phyloP scores from a whole-genome alignment of 1,140 invertebrate species.

The Saxidomus purpurata region DNA sequence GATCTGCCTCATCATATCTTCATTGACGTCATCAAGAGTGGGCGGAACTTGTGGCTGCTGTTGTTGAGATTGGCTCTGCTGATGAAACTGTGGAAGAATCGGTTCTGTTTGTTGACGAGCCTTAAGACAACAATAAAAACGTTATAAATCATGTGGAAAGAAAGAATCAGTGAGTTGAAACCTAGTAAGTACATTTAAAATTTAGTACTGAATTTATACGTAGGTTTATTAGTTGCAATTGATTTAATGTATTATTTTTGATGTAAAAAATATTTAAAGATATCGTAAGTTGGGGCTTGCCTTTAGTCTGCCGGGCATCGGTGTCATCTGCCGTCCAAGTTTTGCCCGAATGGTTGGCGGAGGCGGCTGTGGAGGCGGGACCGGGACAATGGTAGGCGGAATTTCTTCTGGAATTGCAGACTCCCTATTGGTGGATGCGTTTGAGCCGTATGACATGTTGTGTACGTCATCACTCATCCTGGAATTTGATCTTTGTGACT shows the following conservation, averaged over 20 bases:
- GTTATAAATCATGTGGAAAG: not conserved
- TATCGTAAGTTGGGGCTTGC: constrained; percentile 4
- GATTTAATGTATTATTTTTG: too few species aligned
- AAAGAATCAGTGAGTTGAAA: too few species aligned
- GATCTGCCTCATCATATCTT: constrained; percentile 61
- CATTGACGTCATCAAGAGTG: constrained; percentile 49
- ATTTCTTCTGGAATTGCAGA: constrained; percentile 31
- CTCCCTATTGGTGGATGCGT: constrained; percentile 50
- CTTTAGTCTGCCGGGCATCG: constrained; percentile 53
- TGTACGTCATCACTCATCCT: constrained; percentile 47
- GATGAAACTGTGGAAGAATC: not conserved
- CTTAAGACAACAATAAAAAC: not conserved
- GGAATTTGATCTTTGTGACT: constrained; percentile 47
- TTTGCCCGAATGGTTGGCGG: constrained; percentile 35
- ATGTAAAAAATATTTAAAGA: too few species aligned
- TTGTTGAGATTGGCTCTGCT: constrained; percentile 1
- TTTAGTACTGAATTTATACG: too few species aligned
- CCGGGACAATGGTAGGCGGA: constrained; percentile 33
- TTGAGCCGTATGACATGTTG: constrained; percentile 42
- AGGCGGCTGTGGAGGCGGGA: constrained; percentile 53
- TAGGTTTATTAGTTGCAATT: too few species aligned
- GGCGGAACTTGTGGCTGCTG: not conserved
- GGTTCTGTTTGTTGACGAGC: not conserved
- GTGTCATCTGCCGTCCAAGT: constrained; percentile 62
- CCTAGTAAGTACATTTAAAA: too few species aligned